These are phyloP conservation scores for Epizoanthus stellaris DNA, from an alignment of 92 coral and sea anemone genomes.

Conservation along the genomic window DNA sequence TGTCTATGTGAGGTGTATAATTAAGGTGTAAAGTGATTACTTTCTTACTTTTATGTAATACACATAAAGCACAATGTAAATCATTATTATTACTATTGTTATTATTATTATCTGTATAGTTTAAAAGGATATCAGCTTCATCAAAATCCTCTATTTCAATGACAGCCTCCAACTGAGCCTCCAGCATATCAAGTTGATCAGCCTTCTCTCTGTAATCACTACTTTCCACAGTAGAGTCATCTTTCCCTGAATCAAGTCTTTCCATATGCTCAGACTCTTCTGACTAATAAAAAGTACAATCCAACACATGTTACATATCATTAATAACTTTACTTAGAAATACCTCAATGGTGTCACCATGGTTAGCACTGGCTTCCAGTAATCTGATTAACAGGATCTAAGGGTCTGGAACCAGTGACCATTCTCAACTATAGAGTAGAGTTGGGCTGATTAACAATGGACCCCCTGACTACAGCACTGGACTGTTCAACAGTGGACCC, in stretches of 20 bases:
- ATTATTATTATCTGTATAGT: no score
- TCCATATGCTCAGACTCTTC: neutral
- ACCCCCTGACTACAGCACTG: neutral
- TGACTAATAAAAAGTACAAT: neutral
- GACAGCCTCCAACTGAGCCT: conserved; percentile 77
- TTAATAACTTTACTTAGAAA: no score
- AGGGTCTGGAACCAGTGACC: no score
- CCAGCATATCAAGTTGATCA: conserved; percentile 65
- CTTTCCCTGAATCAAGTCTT: neutral
- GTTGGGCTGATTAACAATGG: neutral
- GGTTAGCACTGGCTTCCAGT: no score
- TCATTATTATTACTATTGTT: no score
- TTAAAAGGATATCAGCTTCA: conserved; percentile 85
- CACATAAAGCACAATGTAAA: no score
- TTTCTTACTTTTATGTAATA: no score
- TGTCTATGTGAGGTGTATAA: no score
- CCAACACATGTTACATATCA: neutral
- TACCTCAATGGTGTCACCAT: no score
- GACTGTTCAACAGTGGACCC: no score
- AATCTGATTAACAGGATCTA: no score
- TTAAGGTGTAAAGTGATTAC: no score
- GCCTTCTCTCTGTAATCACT: conserved; percentile 46
- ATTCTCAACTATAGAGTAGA: neutral
- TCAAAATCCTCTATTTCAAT: conserved; percentile 87
- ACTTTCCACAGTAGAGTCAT: neutral